Evolutionary conservation across 2,113 vertebrate genomes (phyloP).

Genomic region (Gopherus flavomarginatus): DNA sequence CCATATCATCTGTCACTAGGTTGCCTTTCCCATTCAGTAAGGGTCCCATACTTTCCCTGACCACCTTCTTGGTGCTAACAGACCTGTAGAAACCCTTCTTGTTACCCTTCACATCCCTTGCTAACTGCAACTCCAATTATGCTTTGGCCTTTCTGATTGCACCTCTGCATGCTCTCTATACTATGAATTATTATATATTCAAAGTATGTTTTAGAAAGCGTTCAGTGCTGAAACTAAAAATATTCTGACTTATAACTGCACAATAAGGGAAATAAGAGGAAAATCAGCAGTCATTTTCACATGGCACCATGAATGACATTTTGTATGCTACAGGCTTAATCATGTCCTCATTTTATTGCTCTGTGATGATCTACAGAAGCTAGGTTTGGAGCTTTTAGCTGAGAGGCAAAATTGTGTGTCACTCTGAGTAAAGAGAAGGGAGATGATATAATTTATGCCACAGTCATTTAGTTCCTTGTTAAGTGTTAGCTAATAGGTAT

Average conservation of each 20-base stretch:
- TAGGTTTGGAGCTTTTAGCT: not conserved
- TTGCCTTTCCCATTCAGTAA: too few species aligned
- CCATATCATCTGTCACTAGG: too few species aligned
- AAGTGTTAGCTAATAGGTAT: slow-evolving; percentile 32
- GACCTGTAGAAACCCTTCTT: too few species aligned
- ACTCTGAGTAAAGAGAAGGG: not conserved
- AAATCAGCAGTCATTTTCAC: not conserved
- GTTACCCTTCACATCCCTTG: too few species aligned
- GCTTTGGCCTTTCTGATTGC: too few species aligned
- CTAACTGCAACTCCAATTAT: too few species aligned
- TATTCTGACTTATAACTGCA: not conserved
- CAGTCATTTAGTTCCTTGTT: not conserved
- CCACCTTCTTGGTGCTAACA: too few species aligned
- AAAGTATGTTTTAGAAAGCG: not conserved
- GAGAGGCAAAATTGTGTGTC: not conserved
- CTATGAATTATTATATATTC: not conserved
- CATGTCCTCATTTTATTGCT: not conserved
- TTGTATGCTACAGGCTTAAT: not conserved
- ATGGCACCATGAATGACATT: not conserved
- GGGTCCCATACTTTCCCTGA: too few species aligned
- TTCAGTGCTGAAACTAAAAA: not conserved
- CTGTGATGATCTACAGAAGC: not conserved
- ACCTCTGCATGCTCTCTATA: too few species aligned
- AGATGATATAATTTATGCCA: not conserved
- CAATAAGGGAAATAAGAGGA: not conserved